Base-by-base conservation (phyloP, 1,140 invertebrate genomes). In the Doryteuthis pealeii region DNA sequence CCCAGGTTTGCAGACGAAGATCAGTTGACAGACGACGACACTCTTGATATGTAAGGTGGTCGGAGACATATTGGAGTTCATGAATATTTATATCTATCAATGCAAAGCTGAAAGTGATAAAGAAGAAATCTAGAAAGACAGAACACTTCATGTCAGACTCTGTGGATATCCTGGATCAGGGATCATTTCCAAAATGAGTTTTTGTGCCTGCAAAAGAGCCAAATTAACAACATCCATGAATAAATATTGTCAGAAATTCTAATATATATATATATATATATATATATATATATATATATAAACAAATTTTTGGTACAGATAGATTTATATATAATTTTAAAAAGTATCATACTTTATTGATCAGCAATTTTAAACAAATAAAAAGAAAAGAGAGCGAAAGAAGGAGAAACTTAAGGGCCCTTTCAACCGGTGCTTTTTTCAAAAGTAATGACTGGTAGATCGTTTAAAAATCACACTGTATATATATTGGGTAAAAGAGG, bases 11-110 rank as follows among this genome's bases (percentile, higher is more conserved):
- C 45, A 79, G 71, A 33, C 80, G 79, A 0, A 84, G 75, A n/a
- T 77, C 77, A 32, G 75, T 72, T 0, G 75, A 40, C 10, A 84
- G 66, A 35, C 74, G 77, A 68, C 45, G 75, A 70, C 83, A 84
- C 58, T 83, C 82, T 12, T 75, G 65, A 58, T 33, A 54, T 18
- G 71, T 73, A n/a, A 84, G 70, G 58, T 82, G 76, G 62, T 83
- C 77, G 28, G 83, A 76, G n/a, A 84, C 74, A 67, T 78, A 77
- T 70, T 80, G 78, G 30, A 84, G 65, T 71, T 84, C 78, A 68
- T 80, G 80, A 54, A 81, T 75, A 73, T 84, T 84, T n/a, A 84
- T 45, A 65, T 84, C 83, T 18, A 76, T 73, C 6, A 62, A 6
- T 22, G 22, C 6, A 22, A n/a, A 5, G 26, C 54, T 15, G 6